These are phyloP conservation scores for Sebastes diaconus DNA, from an alignment of 2,797 vertebrate genomes.

Conservation along the genomic window DNA sequence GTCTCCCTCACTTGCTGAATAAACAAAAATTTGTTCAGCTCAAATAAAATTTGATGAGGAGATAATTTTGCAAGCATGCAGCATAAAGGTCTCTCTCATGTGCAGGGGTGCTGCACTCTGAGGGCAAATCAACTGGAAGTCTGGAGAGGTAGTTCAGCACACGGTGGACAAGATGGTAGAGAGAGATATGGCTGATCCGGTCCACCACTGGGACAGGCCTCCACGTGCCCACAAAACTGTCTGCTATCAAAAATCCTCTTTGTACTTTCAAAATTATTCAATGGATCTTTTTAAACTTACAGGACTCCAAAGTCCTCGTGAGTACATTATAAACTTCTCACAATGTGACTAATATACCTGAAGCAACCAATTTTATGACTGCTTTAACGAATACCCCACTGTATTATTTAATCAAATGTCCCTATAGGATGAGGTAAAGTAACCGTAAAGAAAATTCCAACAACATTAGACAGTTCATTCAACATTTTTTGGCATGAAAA, in stretches of 20 bases:
- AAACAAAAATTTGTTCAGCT: conserved; percentile 74
- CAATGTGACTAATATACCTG: background rate
- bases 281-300: background rate
- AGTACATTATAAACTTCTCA: background rate
- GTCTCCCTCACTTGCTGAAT: conserved; percentile 61
- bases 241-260: conserved; percentile 4
- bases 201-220: conserved; percentile 30
- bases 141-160: conserved; percentile 41
- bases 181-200: conserved; percentile 42
- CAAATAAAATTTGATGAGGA: conserved; percentile 81
- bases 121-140: conserved; percentile 44
- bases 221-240: conserved; percentile 9
- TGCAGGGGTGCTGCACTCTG: conserved; percentile 21
- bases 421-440: conserved; percentile 5
- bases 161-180: conserved; percentile 56
- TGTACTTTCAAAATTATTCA: conserved; percentile 5
- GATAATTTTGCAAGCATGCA: conserved; percentile 76
- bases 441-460: conserved; percentile 33
- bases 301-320: background rate
- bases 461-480: conserved; percentile 29
- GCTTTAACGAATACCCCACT: background rate
- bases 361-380: background rate
- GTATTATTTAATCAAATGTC: conserved; percentile 19
- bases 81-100: conserved; percentile 75
- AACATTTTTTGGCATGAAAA: conserved; percentile 34